phyloP scores from a whole-genome alignment of 1,140 invertebrate genomes.

The Lutraria rhynchaena region DNA sequence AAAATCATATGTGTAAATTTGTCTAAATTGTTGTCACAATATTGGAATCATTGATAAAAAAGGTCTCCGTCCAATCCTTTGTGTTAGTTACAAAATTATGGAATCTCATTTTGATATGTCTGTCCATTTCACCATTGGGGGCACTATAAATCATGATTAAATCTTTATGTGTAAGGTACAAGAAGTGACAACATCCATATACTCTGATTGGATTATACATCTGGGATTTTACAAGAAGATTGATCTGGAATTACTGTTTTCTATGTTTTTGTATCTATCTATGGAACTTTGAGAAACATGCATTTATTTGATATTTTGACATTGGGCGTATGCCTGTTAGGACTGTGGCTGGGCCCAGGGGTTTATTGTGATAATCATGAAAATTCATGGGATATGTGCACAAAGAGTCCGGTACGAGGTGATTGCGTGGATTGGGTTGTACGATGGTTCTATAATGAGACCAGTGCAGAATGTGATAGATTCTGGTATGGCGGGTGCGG shows the following conservation, averaged over 20 bases:
- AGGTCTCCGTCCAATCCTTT: no score
- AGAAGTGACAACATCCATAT: no score
- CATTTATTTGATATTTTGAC: background rate
- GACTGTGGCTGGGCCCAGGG: background rate
- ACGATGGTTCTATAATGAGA: slow-evolving; percentile 67
- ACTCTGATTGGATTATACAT: no score
- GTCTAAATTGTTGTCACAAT: background rate
- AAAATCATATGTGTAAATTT: slow-evolving; percentile 19
- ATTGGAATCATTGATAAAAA: no score
- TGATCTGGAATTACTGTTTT: no score
- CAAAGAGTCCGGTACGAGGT: background rate
- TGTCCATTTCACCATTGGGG: no score
- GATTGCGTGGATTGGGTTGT: slow-evolving; percentile 35
- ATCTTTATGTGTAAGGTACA: no score
- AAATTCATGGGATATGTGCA: slow-evolving; percentile 26
- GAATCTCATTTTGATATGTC: no score
- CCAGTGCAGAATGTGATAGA: slow-evolving; percentile 60
- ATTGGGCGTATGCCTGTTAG: slow-evolving; percentile 16
- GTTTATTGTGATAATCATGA: slow-evolving; percentile 31
- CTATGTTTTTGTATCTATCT: no score
- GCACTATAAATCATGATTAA: no score
- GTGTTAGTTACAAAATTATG: no score
- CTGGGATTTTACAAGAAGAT: no score
- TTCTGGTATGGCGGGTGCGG: slow-evolving; percentile 76
- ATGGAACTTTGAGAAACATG: background rate